A percentile compares a stretch with the other conserved stretches of the same genome.
Conservation (phyloP, 2,113 vertebrate species). For the Channa argus region DNA sequence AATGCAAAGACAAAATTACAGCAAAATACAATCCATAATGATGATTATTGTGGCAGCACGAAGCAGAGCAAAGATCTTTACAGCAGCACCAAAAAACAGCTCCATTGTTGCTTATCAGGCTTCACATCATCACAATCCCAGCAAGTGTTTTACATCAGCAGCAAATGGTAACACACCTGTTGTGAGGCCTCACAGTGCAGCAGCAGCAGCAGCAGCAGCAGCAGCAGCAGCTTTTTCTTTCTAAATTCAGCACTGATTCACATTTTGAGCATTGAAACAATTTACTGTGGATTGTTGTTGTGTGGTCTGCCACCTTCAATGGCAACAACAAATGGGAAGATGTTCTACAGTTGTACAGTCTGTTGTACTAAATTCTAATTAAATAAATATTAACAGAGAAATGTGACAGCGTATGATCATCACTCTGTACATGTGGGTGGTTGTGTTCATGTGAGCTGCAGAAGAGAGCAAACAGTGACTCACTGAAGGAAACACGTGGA, state of each 20-base stretch:
- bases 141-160: slow-evolving; percentile 10
- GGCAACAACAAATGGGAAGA: not conserved
- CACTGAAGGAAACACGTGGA: not conserved
- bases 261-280: not conserved
- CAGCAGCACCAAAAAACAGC: slow-evolving; percentile 10
- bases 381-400: not conserved
- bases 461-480: slow-evolving; percentile 4
- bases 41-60: not conserved
- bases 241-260: not conserved
- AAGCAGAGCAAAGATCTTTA: not conserved
- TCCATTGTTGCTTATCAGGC: not conserved
- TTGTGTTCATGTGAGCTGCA: not conserved
- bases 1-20: not conserved
- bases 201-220: not conserved
- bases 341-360: not conserved
- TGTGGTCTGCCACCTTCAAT: not conserved
- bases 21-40: not conserved
- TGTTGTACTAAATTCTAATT: not conserved
- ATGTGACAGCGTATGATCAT: not conserved
- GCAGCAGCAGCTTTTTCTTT: not conserved
- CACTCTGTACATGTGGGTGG: not conserved
- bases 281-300: not conserved
- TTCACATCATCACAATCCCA: not conserved
- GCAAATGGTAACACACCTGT: slow-evolving; percentile 1
- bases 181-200: not conserved